Evolutionary conservation across 2,797 vertebrate species (phyloP).

Genomic region (Gorsachius magnificus): DNA sequence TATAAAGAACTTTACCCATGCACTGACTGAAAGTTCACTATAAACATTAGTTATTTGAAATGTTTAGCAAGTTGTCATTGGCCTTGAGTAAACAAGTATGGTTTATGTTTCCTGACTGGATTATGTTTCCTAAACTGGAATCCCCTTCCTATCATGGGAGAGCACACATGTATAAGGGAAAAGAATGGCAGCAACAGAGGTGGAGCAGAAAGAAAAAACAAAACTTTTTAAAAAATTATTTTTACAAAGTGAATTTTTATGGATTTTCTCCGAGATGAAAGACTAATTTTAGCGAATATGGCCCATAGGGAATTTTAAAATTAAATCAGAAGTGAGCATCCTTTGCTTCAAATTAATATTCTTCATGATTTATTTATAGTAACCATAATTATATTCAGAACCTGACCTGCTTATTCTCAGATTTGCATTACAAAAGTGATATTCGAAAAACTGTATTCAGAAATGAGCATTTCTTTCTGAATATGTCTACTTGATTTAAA

Average conservation of each 20-base stretch:
- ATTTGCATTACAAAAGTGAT: slow-evolving; percentile 22
- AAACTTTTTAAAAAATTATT: not conserved
- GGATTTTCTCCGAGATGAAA: not conserved
- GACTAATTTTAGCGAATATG: not conserved
- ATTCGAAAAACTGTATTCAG: not conserved
- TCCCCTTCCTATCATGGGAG: not conserved
- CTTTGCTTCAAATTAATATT: not conserved
- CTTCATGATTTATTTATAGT: slow-evolving; percentile 7
- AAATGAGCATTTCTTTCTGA: not conserved
- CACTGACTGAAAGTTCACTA: not conserved
- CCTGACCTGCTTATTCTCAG: not conserved
- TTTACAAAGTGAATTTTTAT: not conserved
- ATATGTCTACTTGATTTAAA: not conserved
- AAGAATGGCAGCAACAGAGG: not conserved
- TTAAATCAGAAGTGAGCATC: not conserved
- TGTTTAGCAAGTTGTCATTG: not conserved
- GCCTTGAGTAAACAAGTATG: not conserved
- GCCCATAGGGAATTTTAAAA: not conserved
- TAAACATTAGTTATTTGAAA: not conserved
- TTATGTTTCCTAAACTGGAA: not conserved
- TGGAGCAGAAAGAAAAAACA: not conserved
- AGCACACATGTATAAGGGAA: not conserved
- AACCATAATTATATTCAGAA: not conserved
- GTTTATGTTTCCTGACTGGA: not conserved
- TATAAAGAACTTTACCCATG: not conserved